Percentiles rank a stretch among this genome's conserved stretches.
These are phyloP conservation scores for Polydrusus pterygomalis DNA, from an alignment of 2,888 invertebrate genomes.

Conservation along the genomic window DNA sequence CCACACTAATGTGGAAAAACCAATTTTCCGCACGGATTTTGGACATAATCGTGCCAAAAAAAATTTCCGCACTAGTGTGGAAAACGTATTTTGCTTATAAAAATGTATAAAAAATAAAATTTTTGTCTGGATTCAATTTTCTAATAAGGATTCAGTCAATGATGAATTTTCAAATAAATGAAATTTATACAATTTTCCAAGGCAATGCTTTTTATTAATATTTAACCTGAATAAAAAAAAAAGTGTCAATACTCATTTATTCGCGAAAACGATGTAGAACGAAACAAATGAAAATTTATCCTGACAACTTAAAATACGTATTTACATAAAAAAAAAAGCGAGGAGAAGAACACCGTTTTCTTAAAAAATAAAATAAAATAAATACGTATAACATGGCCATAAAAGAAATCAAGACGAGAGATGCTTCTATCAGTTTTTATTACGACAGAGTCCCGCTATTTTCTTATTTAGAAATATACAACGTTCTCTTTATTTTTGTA, in stretches of 20 bases:
- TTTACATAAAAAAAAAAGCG: not conserved
- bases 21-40: no score
- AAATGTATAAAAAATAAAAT: no score
- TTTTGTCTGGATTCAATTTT: no score
- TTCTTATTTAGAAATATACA: constrained; percentile 8
- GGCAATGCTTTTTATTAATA: not conserved
- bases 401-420: constrained; percentile 10
- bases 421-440: constrained; percentile 3
- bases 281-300: constrained; percentile 15
- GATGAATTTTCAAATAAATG: not conserved
- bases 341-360: constrained; percentile 5
- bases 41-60: no score
- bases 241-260: constrained; percentile 2
- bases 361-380: constrained; percentile 10
- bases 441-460: not conserved
- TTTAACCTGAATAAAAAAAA: not conserved
- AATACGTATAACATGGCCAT: not conserved
- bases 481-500: not conserved
- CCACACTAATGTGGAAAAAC: no score
- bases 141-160: no score
- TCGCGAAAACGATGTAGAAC: not conserved
- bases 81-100: no score
- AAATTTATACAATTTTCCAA: not conserved
- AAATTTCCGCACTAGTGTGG: no score
- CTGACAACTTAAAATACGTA: constrained; percentile 16